Base-by-base conservation (phyloP, 2,113 vertebrate genomes). In the Ondatra zibethicus region DNA sequence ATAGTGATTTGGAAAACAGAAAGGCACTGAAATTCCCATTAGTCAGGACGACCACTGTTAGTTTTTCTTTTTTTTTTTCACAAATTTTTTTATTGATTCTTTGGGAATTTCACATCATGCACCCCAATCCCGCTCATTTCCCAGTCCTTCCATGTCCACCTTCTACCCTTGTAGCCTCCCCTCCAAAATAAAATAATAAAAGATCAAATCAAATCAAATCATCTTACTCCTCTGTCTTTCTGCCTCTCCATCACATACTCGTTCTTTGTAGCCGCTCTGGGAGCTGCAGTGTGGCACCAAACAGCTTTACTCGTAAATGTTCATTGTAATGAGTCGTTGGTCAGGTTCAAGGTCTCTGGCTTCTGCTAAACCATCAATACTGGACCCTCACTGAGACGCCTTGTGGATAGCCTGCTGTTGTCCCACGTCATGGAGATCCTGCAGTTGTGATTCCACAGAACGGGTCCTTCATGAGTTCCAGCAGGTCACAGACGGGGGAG, bases 1-100 rank as follows among this genome's bases (percentile, higher is more conserved):
- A 81, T 33, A 93, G 70, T 65, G 63, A 61, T 88, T 86, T 81
- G 85, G 45, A 55, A 88, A 91, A 96, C 33, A 86, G 75, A 58
- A 77, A 75, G 72, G 17, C 16, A 82, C 39, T 25, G 33, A 31
- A 78, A 95, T 91, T 91, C 25, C 6, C 23, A 82, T 12, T 39
- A 88, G 9, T 88, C n/a, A 88, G 70, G 65, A 92, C 10, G 89
- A 87, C 23, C 45, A 52, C 42, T 73, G 6, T 45, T 70, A 68
- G 47, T 87, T 58, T 39, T 42, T 25, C 14, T 42, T 75, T 17
- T 21, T 92, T 92, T 65, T 42, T 10, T 39, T 73, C 25, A 70
- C 16, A 70, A 33, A 0, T 58, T 33, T 70, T 66, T 70, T 70
- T 36, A 70, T 70, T 36, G 66, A 70, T 70, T 36, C 33, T 70